phyloP scores from a whole-genome alignment of 2,888 invertebrate species.

The Cryptophagus acutangulus region DNA sequence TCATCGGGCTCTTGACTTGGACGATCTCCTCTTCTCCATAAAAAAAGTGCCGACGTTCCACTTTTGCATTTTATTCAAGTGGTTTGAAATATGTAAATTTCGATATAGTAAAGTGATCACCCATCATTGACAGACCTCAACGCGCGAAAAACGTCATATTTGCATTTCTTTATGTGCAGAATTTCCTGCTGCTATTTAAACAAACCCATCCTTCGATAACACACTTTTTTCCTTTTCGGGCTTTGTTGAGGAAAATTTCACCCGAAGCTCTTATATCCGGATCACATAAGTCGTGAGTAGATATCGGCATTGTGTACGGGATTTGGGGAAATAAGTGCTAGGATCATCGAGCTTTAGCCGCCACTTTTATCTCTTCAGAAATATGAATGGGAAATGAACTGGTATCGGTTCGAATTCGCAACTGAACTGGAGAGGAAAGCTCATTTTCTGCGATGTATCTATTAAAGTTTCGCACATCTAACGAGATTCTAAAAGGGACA shows the following conservation, averaged over 20 bases:
- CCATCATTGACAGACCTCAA: conserved; percentile 39
- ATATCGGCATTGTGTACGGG: conserved; percentile 24
- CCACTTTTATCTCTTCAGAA: conserved; percentile 22
- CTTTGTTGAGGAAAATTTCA: conserved; percentile 5
- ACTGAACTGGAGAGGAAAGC: conserved; percentile 8
- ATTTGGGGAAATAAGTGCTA: conserved; percentile 17
- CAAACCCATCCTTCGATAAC: too few relatives aligned
- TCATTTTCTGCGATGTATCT: conserved; percentile 2
- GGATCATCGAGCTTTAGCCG: conserved; percentile 19
- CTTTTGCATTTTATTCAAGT: conserved; percentile 26
- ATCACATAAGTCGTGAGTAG: conserved; percentile 23
- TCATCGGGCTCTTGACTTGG: too few relatives aligned
- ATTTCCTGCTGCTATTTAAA: too few relatives aligned
- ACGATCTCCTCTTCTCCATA: too few relatives aligned
- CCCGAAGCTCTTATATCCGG: conserved; percentile 19
- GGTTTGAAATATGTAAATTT: conserved; percentile 48
- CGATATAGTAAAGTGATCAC: conserved; percentile 35
- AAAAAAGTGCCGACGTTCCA: too few relatives aligned
- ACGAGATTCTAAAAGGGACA: conserved; percentile 24
- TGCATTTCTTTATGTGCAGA: too few relatives aligned
- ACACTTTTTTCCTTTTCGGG: background rate
- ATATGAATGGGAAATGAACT: conserved; percentile 32
- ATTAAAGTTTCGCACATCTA: conserved; percentile 6
- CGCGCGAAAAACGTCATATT: too few relatives aligned
- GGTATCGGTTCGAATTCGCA: conserved; percentile 18